These are phyloP conservation scores for Berghia stephanieae DNA, from an alignment of 1,140 invertebrate genomes.

Conservation along the genomic window DNA sequence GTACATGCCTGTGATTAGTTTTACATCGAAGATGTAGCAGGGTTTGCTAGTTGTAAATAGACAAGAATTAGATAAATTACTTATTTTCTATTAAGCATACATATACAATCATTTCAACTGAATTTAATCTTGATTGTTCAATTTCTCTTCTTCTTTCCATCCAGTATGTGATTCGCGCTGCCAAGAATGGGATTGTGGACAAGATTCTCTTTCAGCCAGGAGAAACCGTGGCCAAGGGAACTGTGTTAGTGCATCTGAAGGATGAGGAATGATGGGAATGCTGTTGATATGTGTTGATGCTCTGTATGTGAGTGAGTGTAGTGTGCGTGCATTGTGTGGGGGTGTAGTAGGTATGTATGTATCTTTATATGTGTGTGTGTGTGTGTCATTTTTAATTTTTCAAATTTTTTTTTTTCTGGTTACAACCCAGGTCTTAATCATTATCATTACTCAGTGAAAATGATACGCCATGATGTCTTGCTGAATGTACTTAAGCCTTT, in stretches of 20 bases:
- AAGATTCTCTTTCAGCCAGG: conserved; percentile 79
- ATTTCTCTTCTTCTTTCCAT: conserved; percentile 50
- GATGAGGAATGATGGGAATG: conserved; percentile 46
- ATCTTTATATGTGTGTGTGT: too few species aligned
- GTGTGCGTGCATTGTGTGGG: too few species aligned
- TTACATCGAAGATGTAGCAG: not conserved
- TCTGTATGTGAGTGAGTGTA: too few species aligned
- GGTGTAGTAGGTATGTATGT: too few species aligned
- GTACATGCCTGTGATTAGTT: not conserved
- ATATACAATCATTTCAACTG: not conserved
- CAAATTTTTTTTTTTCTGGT: too few species aligned
- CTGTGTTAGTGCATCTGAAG: conserved; percentile 71
- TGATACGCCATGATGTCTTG: too few species aligned
- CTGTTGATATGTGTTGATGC: too few species aligned
- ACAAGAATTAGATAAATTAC: not conserved
- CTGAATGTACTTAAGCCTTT: too few species aligned
- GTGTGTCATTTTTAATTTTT: too few species aligned
- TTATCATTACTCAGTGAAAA: too few species aligned
- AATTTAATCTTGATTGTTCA: not conserved
- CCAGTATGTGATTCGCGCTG: conserved; percentile 85
- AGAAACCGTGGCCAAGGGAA: conserved; percentile 84
- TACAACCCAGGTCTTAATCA: too few species aligned
- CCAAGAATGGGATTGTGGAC: conserved; percentile 78
- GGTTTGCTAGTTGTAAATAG: not conserved
- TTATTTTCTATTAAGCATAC: not conserved